Evolutionary conservation across 2,888 invertebrate genomes (phyloP), one percentile per base, ranked within the genome.

Genomic region (Phoronis australis): DNA sequence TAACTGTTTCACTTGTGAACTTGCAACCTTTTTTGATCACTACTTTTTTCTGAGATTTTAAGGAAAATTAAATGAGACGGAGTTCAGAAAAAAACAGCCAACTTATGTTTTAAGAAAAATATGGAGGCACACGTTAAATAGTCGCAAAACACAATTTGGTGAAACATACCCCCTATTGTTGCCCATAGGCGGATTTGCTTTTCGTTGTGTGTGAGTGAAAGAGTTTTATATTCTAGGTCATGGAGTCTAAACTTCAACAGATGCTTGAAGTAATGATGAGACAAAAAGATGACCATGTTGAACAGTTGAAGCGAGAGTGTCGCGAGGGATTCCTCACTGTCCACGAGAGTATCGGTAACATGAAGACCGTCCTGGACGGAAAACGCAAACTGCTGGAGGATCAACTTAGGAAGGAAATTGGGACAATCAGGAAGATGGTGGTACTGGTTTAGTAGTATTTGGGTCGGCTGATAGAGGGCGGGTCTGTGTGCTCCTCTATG

Each of bases 371-470:
- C 6, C 66, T 71, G 61, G 75, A 76, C 31, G 73, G 73, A 21
- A 75, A 75, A 52, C 58, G 69, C 20, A 70, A 69, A 54, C 59
- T 75, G 9, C 59, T 71, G 22, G 74, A 76, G 47, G 75, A 75
- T 52, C 72, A 71, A 53, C 60, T 76, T 38, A 56, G 71, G 41
- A 73, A 73, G 56, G 76, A 76, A 60, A 72, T 76, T 47, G 60
- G 68, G 23, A 71, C 73, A 50, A 68, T 76, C 21, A 58, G 73
- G 24, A 76, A 75, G 56, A 76, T 76, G 76, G 71, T 76, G 5
- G 76, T 76, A 4, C 60, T 75, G 31, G 9, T 31, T 12, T 31
- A 31, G 31, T 31, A 15, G 9, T 15, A 31, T 31, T 15, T 31
- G n/a, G n/a, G n/a, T n/a, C n/a, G n/a, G n/a, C n/a, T n/a, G n/a